Percentiles rank a stretch among this genome's conserved stretches.
Evolutionary conservation across 2,797 vertebrate species (phyloP).

Genomic region (Paedocypris micromegethes): DNA sequence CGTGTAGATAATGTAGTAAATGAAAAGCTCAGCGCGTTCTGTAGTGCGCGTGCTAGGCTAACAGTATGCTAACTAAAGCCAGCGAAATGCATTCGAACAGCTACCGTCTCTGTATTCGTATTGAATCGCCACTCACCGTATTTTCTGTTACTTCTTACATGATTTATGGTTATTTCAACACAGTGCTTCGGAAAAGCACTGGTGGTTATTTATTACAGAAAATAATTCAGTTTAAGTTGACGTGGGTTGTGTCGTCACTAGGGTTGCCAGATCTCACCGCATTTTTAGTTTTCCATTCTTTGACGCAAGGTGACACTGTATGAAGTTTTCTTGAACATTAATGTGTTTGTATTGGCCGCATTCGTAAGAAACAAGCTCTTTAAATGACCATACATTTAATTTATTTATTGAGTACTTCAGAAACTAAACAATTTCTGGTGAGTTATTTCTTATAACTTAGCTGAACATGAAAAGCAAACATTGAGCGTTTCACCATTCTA

Average conservation of each 20-base stretch:
- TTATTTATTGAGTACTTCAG: no score
- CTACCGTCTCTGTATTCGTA: background rate
- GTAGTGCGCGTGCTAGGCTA: slow-evolving; percentile 26
- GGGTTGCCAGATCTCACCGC: background rate
- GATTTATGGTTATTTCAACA: background rate
- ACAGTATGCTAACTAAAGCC: background rate
- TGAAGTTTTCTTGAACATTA: no score
- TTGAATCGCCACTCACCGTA: slow-evolving; percentile 29
- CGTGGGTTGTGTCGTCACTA: slow-evolving; percentile 10
- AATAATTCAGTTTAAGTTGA: slow-evolving; percentile 9
- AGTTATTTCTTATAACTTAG: no score
- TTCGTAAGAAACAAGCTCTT: no score
- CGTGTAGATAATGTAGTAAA: background rate
- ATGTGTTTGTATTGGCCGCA: no score
- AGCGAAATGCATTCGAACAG: slow-evolving; percentile 6
- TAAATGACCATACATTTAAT: no score
- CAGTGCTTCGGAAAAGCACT: background rate
- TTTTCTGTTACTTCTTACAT: slow-evolving; percentile 27
- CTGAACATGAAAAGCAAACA: no score
- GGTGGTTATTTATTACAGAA: background rate
- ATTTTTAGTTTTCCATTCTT: background rate
- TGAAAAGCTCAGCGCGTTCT: background rate
- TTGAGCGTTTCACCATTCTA: no score
- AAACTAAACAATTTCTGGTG: no score
- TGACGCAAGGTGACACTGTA: background rate